A percentile compares a stretch with the other conserved stretches of the same genome.
These are phyloP conservation scores for Betta splendens DNA, from an alignment of 2,797 vertebrate genomes.

Conservation along the genomic window DNA sequence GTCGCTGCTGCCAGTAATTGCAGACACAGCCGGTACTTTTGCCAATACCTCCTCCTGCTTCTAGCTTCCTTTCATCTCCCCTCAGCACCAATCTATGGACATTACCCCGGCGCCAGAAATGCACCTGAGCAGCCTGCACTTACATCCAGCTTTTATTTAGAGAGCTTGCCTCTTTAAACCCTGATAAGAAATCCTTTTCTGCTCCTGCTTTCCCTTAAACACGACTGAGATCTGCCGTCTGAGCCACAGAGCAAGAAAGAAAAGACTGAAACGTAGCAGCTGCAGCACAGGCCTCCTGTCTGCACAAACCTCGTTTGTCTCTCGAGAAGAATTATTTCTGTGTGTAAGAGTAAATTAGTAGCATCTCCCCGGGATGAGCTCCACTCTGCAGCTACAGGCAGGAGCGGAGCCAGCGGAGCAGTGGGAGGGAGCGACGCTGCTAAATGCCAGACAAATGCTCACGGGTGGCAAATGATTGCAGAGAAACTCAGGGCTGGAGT, in stretches of 20 bases:
- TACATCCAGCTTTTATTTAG: conserved; percentile 23
- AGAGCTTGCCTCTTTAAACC: background rate
- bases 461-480: conserved; percentile 35
- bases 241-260: background rate
- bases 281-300: background rate
- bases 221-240: conserved; percentile 1
- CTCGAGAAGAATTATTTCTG: conserved; percentile 21
- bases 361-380: conserved; percentile 31
- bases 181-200: background rate
- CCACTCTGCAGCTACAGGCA: conserved; percentile 20
- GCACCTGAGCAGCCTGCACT: conserved; percentile 3
- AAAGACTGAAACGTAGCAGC: background rate
- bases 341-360: conserved; percentile 35
- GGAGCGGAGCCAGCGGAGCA: conserved; percentile 21
- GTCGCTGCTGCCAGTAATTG: conserved; percentile 23
- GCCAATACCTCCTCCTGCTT: conserved; percentile 11
- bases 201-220: background rate
- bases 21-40: conserved; percentile 22
- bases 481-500: conserved; percentile 19
- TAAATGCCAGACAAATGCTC: conserved; percentile 51
- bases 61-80: conserved; percentile 43
- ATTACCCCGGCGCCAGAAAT: conserved; percentile 22
- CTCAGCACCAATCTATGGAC: conserved; percentile 35
- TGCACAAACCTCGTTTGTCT: conserved; percentile 19
- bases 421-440: conserved; percentile 33